Evolutionary conservation across 2,888 invertebrate species (phyloP).

Genomic region (Acanthosepion pharaonis): DNA sequence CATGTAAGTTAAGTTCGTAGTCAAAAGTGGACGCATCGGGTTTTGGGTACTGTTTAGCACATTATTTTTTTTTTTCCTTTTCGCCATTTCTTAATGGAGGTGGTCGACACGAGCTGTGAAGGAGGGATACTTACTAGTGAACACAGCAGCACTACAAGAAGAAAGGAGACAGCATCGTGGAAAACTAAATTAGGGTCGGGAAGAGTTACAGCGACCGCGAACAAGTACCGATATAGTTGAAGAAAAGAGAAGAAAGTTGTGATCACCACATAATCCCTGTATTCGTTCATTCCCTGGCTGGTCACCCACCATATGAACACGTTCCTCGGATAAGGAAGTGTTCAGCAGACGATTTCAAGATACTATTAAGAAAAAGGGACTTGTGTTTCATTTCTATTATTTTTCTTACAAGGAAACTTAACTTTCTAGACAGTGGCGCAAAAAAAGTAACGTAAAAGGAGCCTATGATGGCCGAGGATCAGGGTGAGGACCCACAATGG

Average conservation of each 20-base stretch:
- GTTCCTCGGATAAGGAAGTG: background rate
- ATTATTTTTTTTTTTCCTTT: background rate
- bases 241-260: background rate
- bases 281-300: background rate
- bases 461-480: constrained; percentile 54
- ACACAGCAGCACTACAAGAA: background rate
- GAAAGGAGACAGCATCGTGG: background rate
- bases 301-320: background rate
- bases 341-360: no score
- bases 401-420: background rate
- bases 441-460: background rate
- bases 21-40: background rate
- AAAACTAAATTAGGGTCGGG: background rate
- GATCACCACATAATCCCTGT: background rate
- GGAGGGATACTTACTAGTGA: background rate
- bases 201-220: background rate
- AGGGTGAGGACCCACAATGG: constrained; percentile 57
- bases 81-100: constrained; percentile 8
- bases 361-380: background rate
- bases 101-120: constrained; percentile 18
- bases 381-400: background rate
- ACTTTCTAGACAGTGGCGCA: background rate
- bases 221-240: background rate
- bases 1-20: background rate
- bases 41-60: background rate